Percentiles rank a stretch among this genome's conserved stretches.
These are phyloP conservation scores for Conus ventricosus DNA, from an alignment of 1,140 invertebrate species.

Conservation along the genomic window DNA sequence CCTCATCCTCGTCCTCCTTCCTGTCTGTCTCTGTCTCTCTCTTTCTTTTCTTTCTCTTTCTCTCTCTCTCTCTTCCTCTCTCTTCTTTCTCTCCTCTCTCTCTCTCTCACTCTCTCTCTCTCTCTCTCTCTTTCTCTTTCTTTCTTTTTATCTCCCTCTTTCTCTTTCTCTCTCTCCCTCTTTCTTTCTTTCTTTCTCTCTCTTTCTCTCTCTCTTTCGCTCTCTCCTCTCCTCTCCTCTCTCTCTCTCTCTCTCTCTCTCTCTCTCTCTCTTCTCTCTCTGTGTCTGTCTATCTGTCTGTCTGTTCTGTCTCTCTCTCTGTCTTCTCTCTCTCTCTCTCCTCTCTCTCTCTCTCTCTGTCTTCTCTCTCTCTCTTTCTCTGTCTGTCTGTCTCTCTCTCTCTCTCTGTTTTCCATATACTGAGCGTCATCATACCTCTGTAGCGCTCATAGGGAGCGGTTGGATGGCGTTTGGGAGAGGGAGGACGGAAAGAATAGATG, in stretches of 20 bases:
- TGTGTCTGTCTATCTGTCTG: background rate
- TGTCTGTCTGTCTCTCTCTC: too few relatives aligned
- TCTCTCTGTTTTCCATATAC: too few relatives aligned
- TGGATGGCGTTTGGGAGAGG: too few relatives aligned
- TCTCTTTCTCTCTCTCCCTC: background rate
- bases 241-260: background rate
- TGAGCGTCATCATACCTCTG: too few relatives aligned
- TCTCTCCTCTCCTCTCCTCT: background rate
- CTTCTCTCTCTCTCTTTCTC: background rate
- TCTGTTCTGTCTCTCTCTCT: too few relatives aligned
- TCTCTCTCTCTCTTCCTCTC: too few relatives aligned
- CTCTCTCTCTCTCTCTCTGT: background rate
- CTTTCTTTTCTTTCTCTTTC: background rate
- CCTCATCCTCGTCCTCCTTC: background rate
- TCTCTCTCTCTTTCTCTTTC: too few relatives aligned
- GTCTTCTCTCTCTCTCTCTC: background rate
- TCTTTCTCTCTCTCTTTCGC: background rate
- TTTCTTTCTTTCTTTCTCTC: background rate
- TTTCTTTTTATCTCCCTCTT: background rate
- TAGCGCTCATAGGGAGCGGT: too few relatives aligned
- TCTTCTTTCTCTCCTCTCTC: too few relatives aligned
- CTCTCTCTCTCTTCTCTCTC: background rate
- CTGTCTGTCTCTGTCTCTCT: background rate
- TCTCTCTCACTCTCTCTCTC: too few relatives aligned
- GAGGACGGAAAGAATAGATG: too few relatives aligned